Evolutionary conservation across 2,113 vertebrate species (phyloP), one percentile per base, ranked within the genome.

Genomic region (Clinocottus analis): DNA sequence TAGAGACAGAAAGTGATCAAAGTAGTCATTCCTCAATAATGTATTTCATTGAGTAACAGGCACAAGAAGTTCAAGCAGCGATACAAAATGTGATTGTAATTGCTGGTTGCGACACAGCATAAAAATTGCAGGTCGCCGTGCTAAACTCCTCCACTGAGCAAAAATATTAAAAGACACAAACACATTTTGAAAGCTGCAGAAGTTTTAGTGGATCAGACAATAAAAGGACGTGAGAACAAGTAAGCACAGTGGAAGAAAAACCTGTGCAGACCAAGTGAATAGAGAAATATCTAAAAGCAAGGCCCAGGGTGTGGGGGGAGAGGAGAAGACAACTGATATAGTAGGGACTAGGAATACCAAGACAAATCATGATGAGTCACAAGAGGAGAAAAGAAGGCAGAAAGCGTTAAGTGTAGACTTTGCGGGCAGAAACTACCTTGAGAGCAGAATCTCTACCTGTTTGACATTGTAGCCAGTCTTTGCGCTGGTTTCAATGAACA

Each of bases 381-480:
- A 7, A 51, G 43, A 80, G 25, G 65, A 72, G 66, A 62, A 77
- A 75, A 75, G 61, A 55, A 84, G 69, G 64, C 27, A 59, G 75
- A 71, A 74, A 39, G 37, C 59, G 72, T 68, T 45, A 71, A 59
- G 72, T 37, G 72, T 59, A 62, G 49, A 67, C 51, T 55, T 10
- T 33, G 72, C 64, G 59, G 78, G 89, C 61, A 83, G 86, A 72
- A 61, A 82, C 89, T 80, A 84, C 85, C 80, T 85, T 65, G 62
- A 77, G 72, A 85, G 87, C 87, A n/a, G 66, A 75, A 80, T 89
- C 35, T 85, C 91, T 96, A 97, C 97, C 97, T 98, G 97, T 95
- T 98, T 98, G 83, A 98, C 97, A 93, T 98, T 98, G 95, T 97
- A 97, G 82, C 97, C 97, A 93, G 97, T 98, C 95, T 97, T 98